Percentiles rank a stretch among this genome's conserved stretches.
Conservation (phyloP, 2,113 vertebrate species). For the Vulpes vulpes region DNA sequence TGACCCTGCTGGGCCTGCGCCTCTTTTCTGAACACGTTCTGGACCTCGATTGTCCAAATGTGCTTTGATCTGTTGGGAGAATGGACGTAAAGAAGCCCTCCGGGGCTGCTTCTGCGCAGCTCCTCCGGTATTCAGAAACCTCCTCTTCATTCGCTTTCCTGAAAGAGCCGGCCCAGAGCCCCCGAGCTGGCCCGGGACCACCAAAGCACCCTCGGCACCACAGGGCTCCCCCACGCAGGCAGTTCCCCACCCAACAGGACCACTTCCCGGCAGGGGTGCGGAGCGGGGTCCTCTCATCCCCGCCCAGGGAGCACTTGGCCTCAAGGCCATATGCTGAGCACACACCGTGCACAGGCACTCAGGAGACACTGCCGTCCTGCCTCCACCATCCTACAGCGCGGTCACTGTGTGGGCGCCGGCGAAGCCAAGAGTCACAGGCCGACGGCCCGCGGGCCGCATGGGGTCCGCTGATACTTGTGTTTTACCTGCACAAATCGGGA, state of each 20-base stretch:
- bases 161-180: background rate
- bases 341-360: background rate
- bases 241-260: background rate
- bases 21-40: background rate
- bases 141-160: constrained; percentile 29
- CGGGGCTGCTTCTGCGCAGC: constrained; percentile 18
- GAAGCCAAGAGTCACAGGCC: background rate
- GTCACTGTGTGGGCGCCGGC: background rate
- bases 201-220: background rate
- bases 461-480: background rate
- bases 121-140: constrained; percentile 50
- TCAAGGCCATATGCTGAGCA: background rate
- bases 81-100: constrained; percentile 54
- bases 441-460: background rate
- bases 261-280: background rate
- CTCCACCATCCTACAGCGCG: background rate
- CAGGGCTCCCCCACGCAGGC: rapidly evolving
- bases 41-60: constrained; percentile 57
- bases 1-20: too few relatives aligned
- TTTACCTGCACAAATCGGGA: background rate
- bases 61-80: constrained; percentile 76
- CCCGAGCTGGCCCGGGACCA: background rate
- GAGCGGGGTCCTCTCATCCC: background rate
- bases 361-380: background rate
- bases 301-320: background rate